Conservation (phyloP, 2,888 invertebrate genomes). For the Cheilosia scutellata region DNA sequence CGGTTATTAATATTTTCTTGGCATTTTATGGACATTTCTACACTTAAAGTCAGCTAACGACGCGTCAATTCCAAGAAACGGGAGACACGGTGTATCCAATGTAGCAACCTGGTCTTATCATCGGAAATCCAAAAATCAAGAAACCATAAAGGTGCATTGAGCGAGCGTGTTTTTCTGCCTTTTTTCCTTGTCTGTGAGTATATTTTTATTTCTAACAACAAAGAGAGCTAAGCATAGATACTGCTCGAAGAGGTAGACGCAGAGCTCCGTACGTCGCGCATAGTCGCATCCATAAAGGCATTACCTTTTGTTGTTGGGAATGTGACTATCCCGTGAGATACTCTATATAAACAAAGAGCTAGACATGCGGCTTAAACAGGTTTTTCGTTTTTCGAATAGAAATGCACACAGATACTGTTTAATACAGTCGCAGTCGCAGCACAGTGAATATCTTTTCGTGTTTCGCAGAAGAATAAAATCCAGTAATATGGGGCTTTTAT, state of each 20-base stretch:
- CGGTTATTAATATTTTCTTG: conserved; percentile 52
- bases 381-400: conserved; percentile 59
- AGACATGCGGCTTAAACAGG: conserved; percentile 64
- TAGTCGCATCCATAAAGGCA: conserved; percentile 42
- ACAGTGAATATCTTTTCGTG: conserved; percentile 27
- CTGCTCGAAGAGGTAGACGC: conserved; percentile 17
- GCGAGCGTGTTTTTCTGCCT: conserved; percentile 38
- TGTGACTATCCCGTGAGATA: conserved; percentile 68
- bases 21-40: conserved; percentile 55
- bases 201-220: conserved; percentile 66
- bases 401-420: conserved; percentile 55
- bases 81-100: conserved; percentile 63
- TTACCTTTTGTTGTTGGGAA: conserved; percentile 45
- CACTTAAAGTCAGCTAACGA: conserved; percentile 55
- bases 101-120: conserved; percentile 60
- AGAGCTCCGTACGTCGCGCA: no score
- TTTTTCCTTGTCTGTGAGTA: conserved; percentile 8
- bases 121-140: conserved; percentile 71
- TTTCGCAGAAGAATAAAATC: conserved; percentile 28
- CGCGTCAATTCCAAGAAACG: conserved; percentile 68
- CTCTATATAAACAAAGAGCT: conserved; percentile 60
- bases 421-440: conserved; percentile 18
- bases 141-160: conserved; percentile 70
- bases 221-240: conserved; percentile 54
- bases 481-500: conserved; percentile 28